Base-by-base conservation (phyloP, 2,113 vertebrate species). In the Ameiurus melas region DNA sequence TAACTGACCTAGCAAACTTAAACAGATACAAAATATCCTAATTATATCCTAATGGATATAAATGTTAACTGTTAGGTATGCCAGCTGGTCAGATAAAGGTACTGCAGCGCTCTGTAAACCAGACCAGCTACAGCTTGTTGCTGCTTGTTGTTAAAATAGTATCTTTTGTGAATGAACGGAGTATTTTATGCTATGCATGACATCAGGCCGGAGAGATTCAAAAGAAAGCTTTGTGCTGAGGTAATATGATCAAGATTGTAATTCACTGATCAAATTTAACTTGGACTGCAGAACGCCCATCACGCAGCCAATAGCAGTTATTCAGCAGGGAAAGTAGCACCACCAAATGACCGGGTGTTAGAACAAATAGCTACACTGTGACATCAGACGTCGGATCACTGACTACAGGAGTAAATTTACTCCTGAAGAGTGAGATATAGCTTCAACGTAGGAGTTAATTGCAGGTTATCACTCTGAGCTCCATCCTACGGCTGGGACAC, bases 361-460 rank as follows among this genome's bases (percentile, higher is more conserved):
- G 8, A 62, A 80, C 75, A 86, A 79, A 86, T 16, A 53, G 75
- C 25, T 47, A 25, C 55, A 12, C 55, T 0, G 27, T 73, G 36
- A 64, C 58, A 64, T 86, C 71, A 86, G 47, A 62, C 20, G 19
- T 9, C 51, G 1, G 84, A 57, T 79, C 33, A 12, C 16, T 27
- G 16, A 12, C 36, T 47, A 60, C 39, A 77, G 85, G 33, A 53
- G 6, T 78, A 79, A 66, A 80, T 80, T 86, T 80, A 86, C 85
- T 53, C 75, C 85, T 4, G 22, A 68, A 62, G n/a, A 64, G 0
- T 25, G 62, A 53, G 39, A 80, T 80, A 53, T 55, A 68, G 75
- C 36, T 36, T 17, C 43, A 7, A 1, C 7, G 85, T 66, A 86
- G 85, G 85, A 86, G 75, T 55, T 66, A 30, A 80, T 66, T 86